These are phyloP conservation scores for Cichladusa arquata DNA, from an alignment of 2,113 vertebrate genomes.

Conservation along the genomic window DNA sequence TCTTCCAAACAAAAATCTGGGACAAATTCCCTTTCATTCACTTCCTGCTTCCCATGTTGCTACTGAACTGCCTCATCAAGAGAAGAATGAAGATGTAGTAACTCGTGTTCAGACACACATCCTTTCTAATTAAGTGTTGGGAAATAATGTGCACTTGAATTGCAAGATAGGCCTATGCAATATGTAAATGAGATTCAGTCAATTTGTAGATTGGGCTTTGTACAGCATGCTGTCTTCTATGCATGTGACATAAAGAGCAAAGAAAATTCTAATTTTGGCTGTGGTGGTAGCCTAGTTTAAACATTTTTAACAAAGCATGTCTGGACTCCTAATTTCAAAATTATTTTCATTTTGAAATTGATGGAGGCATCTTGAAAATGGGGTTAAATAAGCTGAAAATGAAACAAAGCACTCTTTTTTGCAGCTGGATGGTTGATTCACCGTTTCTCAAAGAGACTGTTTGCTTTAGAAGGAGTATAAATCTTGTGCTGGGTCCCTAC, in stretches of 20 bases:
- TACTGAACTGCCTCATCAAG: not conserved
- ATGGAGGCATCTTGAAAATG: not conserved
- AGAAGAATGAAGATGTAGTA: not conserved
- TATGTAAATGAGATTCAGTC: not conserved
- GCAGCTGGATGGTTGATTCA: not conserved
- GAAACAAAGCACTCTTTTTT: conserved; percentile 42
- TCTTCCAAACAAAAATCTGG: not conserved
- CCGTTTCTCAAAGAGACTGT: not conserved
- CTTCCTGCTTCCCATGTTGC: not conserved
- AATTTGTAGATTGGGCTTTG: not conserved
- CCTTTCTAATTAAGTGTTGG: not conserved
- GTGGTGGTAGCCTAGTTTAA: not conserved
- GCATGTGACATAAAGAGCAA: not conserved
- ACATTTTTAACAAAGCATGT: not conserved
- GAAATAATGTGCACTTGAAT: not conserved
- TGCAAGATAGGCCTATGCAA: not conserved
- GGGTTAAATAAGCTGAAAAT: not conserved
- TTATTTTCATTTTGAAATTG: conserved; percentile 1
- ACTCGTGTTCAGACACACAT: not conserved
- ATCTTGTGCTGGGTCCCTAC: not conserved
- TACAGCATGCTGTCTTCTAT: not conserved
- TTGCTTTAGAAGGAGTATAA: conserved; percentile 27
- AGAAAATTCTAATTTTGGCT: not conserved
- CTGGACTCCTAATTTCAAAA: not conserved
- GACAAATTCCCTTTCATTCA: not conserved